phyloP scores from a whole-genome alignment of 2,113 vertebrate genomes.

The Amblyornis subalaris region DNA sequence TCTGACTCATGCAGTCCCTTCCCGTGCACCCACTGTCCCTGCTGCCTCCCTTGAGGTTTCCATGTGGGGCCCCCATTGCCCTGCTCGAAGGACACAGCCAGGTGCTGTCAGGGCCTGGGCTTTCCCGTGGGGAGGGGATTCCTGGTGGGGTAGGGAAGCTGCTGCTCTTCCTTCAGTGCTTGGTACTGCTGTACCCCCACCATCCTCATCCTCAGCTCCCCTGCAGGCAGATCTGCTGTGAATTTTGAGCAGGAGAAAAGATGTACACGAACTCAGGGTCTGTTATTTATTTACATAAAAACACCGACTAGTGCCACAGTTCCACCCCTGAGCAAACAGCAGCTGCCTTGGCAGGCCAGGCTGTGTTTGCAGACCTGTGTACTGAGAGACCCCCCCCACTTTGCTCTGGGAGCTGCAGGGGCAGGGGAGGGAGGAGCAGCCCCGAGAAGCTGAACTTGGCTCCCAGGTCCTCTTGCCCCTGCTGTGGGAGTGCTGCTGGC shows the following conservation, averaged over 20 bases:
- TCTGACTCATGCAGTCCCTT: not conserved
- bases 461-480: not conserved
- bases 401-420: not conserved
- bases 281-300: constrained; percentile 63
- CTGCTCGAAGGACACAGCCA: not conserved
- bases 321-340: not conserved
- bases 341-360: not conserved
- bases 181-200: not conserved
- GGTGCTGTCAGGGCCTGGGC: fast-evolving
- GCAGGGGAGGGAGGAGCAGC: not conserved
- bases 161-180: not conserved
- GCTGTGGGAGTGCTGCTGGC: not conserved
- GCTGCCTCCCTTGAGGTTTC: not conserved
- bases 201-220: not conserved
- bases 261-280: not conserved
- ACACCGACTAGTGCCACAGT: not conserved
- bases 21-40: not conserved
- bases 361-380: not conserved
- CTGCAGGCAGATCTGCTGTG: not conserved
- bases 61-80: fast-evolving
- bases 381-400: not conserved
- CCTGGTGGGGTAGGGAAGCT: not conserved
- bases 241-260: not conserved
- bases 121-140: not conserved
- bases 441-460: not conserved